Base-by-base conservation (phyloP, 2,888 invertebrate species). In the Sceliomorpha sp. region DNA sequence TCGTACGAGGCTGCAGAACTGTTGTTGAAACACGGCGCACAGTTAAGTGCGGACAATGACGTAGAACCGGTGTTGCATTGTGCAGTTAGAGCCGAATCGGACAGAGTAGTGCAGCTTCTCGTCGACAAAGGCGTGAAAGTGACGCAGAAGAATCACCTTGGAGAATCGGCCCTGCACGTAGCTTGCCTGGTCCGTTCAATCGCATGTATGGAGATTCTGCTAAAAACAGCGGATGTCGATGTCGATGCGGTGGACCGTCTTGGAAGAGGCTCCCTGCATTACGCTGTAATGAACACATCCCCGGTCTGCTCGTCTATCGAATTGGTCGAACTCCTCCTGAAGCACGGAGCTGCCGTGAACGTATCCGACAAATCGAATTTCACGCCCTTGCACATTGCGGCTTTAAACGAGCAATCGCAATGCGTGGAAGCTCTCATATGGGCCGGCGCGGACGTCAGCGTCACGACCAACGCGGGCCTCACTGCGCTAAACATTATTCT, bases 51-150 rank as follows among this genome's bases (percentile, higher is more conserved):
- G 0, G 17, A 34, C 1, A 63, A 74, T n/a, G 81, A 84, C 8
- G 85, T 88, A 36, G 90, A 89, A 73, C 89, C 90, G 0, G 88
- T 91, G 0, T 81, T 91, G 1, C 91, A 91, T 68, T 85, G 90
- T 55, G 91, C 91, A 0, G 82, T 89, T 1, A 74, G 86, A 29
- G 81, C 85, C 0, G 81, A 81, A 26, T 81, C 89, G 0, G 72
- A 80, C 1, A 83, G 87, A 10, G 85, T 87, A 1, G 86, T 86
- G 0, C 82, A 82, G 45, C 48, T 89, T 1, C 74, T 91, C n/a
- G 71, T 90, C 3, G 83, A 88, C 0, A 78, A 77, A 9, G 90
- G 90, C 0, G 90, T 89, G 1, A 87, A 85, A 42, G 79, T 89
- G 0, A 86, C 88, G 6, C 84, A 84, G 37, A 81, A 80, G 34